Evolutionary conservation across 2,888 invertebrate species (phyloP), one percentile per base, ranked within the genome.

Genomic region (Dexiosoma caninum): DNA sequence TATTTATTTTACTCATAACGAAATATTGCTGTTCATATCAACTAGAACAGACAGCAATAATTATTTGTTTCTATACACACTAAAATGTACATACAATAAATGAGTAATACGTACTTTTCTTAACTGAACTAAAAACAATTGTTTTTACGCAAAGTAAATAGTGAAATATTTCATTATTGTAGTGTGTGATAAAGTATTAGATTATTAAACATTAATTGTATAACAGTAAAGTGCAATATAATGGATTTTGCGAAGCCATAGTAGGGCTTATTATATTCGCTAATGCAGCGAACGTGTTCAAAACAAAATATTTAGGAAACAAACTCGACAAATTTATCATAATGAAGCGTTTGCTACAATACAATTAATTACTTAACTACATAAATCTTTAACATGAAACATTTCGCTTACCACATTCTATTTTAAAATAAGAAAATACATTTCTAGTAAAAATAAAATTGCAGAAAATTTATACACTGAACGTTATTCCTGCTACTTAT

Each of bases 11-110:
- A 44, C 30, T 42, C 27, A 30, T 35, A 49, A 32, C 32, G 21
- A 19, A 16, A 37, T 51, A 51, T 64, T 70, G 44, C 69, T 37
- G 27, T 70, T 53, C 57, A 64, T 59, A 59, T 27, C 42, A 75
- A 60, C 51, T 59, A 40, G 49, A 67, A 67, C n/a, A n/a, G n/a
- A 27, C 67, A 42, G n/a, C 19, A 59, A 67, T 67, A 75, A 51
- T 59, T 67, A 67, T 55, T 66, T 67, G 21, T 35, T 42, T 35
- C 21, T 64, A 30, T 51, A 57, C 32, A 35, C 14, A 49, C 30
- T n/a, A n/a, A n/a, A n/a, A n/a, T n/a, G n/a, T n/a, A n/a, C n/a
- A n/a, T n/a, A n/a, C n/a, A n/a, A n/a, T n/a, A n/a, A n/a, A n/a
- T n/a, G n/a, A n/a, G n/a, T n/a, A n/a, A n/a, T n/a, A n/a, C n/a